These are phyloP conservation scores for Talpa occidentalis DNA, from an alignment of 2,113 vertebrate genomes.

Conservation along the genomic window DNA sequence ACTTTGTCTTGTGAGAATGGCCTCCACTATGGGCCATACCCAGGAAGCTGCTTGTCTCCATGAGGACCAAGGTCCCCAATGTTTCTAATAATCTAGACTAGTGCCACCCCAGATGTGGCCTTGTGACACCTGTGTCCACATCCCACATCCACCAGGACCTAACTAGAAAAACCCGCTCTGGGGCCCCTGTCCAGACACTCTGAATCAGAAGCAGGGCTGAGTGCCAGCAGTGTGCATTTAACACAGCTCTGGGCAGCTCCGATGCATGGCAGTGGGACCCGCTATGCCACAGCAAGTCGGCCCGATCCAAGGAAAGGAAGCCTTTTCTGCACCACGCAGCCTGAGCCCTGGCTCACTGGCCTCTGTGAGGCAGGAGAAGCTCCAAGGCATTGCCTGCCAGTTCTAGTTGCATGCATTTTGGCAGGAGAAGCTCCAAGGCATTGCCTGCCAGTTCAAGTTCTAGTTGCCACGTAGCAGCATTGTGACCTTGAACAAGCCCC, in stretches of 20 bases:
- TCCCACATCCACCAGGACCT: not conserved
- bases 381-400: not conserved
- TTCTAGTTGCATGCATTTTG: too few species aligned
- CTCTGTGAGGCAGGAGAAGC: rapidly evolving
- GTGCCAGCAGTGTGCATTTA: not conserved
- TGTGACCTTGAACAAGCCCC: not conserved
- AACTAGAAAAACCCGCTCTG: not conserved
- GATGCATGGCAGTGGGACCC: rapidly evolving
- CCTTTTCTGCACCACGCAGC: rapidly evolving
- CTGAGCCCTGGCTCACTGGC: not conserved
- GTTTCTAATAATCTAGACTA: not conserved
- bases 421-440: not conserved
- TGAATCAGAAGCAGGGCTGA: not conserved
- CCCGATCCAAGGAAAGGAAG: not conserved
- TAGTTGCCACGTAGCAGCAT: rapidly evolving
- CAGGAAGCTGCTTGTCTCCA: not conserved
- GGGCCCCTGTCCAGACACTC: not conserved
- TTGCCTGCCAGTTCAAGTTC: not conserved
- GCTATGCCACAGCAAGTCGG: not conserved
- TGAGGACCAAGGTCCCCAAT: too few species aligned
- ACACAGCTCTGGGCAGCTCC: not conserved
- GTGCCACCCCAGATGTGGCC: not conserved
- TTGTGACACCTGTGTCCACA: not conserved
- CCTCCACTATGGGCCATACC: not conserved
- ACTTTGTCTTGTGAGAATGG: not conserved